Conservation (phyloP, 1,140 invertebrate species). For the Saccostrea glomerata region DNA sequence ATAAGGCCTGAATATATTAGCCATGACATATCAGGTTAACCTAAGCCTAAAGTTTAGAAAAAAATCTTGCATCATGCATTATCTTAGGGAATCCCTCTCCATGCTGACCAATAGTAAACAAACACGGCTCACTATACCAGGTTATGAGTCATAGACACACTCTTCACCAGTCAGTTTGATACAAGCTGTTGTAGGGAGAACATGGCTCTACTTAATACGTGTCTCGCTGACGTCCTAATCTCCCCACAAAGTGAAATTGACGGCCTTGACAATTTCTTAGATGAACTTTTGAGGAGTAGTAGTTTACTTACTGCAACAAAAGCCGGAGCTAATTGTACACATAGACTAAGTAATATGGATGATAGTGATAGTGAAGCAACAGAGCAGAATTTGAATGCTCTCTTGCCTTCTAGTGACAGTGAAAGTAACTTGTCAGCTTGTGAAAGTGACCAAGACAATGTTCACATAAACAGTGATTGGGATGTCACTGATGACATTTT, state of each 20-base stretch:
- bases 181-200: background rate
- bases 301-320: background rate
- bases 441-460: background rate
- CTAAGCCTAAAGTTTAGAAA: background rate
- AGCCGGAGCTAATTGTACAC: background rate
- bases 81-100: background rate
- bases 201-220: slow-evolving; percentile 24
- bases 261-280: background rate
- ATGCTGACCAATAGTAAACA: background rate
- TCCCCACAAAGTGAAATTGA: background rate
- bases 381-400: background rate
- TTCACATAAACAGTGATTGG: background rate
- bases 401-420: slow-evolving; percentile 4
- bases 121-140: background rate
- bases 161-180: background rate
- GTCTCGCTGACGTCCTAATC: background rate
- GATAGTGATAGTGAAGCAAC: background rate
- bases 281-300: background rate
- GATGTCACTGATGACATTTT: background rate
- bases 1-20: too few relatives aligned
- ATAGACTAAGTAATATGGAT: background rate
- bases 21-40: too few relatives aligned
- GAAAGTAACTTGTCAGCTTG: slow-evolving; percentile 3
- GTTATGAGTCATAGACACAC: slow-evolving; percentile 18
- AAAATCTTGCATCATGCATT: slow-evolving; percentile 14